Evolutionary conservation across 2,113 vertebrate species (phyloP).

Genomic region (Channa maculata): DNA sequence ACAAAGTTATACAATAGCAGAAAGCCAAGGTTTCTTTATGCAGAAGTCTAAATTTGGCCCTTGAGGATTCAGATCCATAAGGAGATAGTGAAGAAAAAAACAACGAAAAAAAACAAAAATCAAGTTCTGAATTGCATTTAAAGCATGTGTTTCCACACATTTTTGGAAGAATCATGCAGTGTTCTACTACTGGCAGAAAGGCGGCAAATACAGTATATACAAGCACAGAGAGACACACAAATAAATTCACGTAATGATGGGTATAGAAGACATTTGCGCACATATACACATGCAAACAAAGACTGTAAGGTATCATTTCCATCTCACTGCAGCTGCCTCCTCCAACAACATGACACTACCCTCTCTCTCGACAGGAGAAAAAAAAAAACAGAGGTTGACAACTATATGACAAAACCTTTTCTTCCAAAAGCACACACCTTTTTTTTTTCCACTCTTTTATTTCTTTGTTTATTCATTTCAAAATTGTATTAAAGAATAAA

Average conservation of each 20-base stretch:
- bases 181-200: background rate
- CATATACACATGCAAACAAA: slow-evolving; percentile 14
- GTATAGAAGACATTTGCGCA: background rate
- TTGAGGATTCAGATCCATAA: slow-evolving; percentile 15
- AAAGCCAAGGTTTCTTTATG: slow-evolving; percentile 26
- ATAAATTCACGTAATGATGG: slow-evolving; percentile 28
- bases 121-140: background rate
- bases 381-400: background rate
- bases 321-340: slow-evolving; percentile 13
- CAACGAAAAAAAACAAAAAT: background rate
- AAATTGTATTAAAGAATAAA: too few relatives aligned
- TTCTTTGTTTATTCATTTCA: too few relatives aligned
- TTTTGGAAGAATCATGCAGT: slow-evolving; percentile 3
- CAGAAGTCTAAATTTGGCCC: slow-evolving; percentile 34
- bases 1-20: slow-evolving; percentile 43
- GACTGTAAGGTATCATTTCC: slow-evolving; percentile 20
- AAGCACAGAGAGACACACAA: background rate
- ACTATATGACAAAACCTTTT: background rate
- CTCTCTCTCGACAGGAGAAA: slow-evolving; percentile 11
- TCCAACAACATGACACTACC: slow-evolving; percentile 1
- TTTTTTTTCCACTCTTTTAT: too few relatives aligned
- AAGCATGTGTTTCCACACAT: slow-evolving; percentile 39
- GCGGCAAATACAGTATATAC: background rate
- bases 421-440: too few relatives aligned
- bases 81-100: slow-evolving; percentile 21